A percentile compares a stretch with the other conserved stretches of the same genome.
phyloP scores from a whole-genome alignment of 2,797 vertebrate species.

The Catostomus latipinnis region DNA sequence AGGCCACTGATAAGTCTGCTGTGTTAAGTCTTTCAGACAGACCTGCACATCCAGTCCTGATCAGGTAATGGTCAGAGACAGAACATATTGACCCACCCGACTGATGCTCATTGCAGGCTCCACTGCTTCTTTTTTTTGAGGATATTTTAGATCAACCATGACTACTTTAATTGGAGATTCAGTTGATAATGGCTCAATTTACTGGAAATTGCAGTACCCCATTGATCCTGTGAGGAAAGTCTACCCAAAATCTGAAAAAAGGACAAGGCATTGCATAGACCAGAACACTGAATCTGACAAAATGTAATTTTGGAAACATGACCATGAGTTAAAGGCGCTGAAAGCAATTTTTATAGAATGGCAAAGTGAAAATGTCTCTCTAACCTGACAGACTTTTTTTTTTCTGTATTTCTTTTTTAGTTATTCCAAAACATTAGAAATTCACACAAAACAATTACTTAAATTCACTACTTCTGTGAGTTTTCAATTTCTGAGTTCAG shows the following conservation, averaged over 20 bases:
- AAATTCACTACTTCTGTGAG: too few species aligned
- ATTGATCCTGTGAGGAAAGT: constrained; percentile 52
- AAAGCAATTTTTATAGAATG: too few species aligned
- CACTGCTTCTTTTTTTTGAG: constrained; percentile 65
- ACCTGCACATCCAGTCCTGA: constrained; percentile 69
- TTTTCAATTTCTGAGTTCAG: too few species aligned
- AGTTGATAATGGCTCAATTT: constrained; percentile 66
- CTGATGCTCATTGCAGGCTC: constrained; percentile 72
- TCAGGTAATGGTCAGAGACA: constrained; percentile 74
- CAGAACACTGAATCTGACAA: not conserved
- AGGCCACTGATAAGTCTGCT: constrained; percentile 63
- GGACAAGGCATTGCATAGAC: not conserved
- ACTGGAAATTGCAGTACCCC: constrained; percentile 59
- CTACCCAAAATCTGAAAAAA: constrained; percentile 62
- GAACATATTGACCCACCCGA: constrained; percentile 72
- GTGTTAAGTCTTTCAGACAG: constrained; percentile 63
- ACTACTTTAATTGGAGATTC: constrained; percentile 65
- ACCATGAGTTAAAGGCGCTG: too few species aligned
- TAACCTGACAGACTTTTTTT: too few species aligned
- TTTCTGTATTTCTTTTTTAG: too few species aligned
- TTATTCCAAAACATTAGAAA: too few species aligned
- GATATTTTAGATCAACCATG: constrained; percentile 65
- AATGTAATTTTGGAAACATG: not conserved
- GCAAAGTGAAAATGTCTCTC: too few species aligned
- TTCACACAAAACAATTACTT: too few species aligned